Evolutionary conservation across 2,797 vertebrate genomes (phyloP).

Genomic region (Saxicola maurus): DNA sequence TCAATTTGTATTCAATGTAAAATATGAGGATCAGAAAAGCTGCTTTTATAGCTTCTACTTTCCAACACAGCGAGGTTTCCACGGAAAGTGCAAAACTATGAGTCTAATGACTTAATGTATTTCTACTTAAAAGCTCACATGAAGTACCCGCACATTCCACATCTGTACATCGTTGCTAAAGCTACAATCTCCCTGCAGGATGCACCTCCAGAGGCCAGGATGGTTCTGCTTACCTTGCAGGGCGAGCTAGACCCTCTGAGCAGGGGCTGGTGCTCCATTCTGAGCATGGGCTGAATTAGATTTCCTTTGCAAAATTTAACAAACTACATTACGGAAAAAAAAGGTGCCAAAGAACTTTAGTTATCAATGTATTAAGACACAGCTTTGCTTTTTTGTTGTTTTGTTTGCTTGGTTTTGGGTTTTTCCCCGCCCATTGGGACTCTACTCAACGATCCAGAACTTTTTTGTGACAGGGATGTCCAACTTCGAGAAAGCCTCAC

Average conservation of each 20-base stretch:
- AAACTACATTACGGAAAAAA: neutral
- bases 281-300: neutral
- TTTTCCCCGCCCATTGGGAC: neutral
- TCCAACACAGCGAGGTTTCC: no score
- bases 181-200: neutral
- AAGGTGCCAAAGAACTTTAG: neutral
- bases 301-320: conserved; percentile 6
- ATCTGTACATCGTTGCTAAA: neutral
- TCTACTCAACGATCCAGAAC: neutral
- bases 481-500: fast-evolving
- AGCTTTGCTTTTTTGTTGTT: neutral
- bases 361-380: neutral
- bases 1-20: neutral
- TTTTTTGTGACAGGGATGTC: fast-evolving
- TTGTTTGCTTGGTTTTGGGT: neutral
- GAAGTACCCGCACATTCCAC: neutral
- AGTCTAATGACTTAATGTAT: neutral
- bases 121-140: neutral
- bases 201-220: neutral
- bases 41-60: neutral
- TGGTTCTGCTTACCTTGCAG: conserved; percentile 35
- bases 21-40: neutral
- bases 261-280: conserved; percentile 47
- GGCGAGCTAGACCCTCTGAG: neutral
- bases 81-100: neutral